These are phyloP conservation scores for Aurelia coerulea DNA, from an alignment of 30 jellyfish, hydroid and myxozoan genomes.

Conservation along the genomic window DNA sequence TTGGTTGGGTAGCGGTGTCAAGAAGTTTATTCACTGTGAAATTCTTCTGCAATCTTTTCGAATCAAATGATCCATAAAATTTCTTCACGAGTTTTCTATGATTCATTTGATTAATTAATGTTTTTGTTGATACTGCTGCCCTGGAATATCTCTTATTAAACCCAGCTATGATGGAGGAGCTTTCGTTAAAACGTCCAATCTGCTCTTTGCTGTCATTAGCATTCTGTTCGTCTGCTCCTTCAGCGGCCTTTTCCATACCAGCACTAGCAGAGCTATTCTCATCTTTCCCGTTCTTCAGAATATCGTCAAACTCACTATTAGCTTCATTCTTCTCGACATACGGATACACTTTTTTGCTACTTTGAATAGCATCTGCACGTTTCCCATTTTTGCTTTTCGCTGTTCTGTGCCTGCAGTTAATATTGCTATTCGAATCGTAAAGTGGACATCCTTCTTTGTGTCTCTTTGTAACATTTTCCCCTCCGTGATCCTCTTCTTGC, in stretches of 20 bases:
- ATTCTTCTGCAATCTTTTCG: slow-evolving; percentile 16
- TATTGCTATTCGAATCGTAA: too few relatives aligned
- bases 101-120: slow-evolving; percentile 33
- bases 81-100: slow-evolving; percentile 31
- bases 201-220: background rate
- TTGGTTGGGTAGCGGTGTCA: background rate
- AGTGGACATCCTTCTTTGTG: too few relatives aligned
- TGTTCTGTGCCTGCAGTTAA: too few relatives aligned
- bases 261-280: too few relatives aligned
- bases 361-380: too few relatives aligned
- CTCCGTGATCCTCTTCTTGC: too few relatives aligned
- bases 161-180: slow-evolving; percentile 28
- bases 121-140: slow-evolving; percentile 20
- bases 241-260: background rate
- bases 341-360: too few relatives aligned
- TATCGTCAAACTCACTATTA: too few relatives aligned
- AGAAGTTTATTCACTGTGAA: slow-evolving; percentile 34
- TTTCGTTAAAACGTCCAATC: slow-evolving; percentile 37
- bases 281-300: too few relatives aligned
- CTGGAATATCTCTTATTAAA: slow-evolving; percentile 31
- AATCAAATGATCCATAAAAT: slow-evolving; percentile 24
- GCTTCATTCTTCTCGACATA: too few relatives aligned
- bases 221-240: background rate
- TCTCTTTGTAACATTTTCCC: too few relatives aligned
- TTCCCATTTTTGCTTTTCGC: too few relatives aligned